Conservation (phyloP, 1,140 invertebrate species). For the Notospermus geniculatus region DNA sequence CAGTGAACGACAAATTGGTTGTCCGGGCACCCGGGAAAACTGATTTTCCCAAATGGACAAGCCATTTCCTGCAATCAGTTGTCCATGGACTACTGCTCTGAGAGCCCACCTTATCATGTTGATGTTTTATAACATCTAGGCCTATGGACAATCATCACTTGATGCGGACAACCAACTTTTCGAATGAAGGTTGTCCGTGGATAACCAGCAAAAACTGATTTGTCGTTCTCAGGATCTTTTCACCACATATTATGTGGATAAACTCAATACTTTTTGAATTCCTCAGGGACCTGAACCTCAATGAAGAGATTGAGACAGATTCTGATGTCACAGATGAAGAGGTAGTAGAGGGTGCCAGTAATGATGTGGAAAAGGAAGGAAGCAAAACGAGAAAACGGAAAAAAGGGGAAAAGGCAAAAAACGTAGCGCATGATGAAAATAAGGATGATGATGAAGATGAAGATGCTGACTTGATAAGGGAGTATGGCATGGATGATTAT, state of each 20-base stretch:
- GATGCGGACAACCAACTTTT: neutral
- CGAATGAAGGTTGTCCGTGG: neutral
- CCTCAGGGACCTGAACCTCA: constrained; percentile 8
- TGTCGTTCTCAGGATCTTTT: neutral
- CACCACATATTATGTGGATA: too few relatives aligned
- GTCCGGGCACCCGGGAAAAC: too few relatives aligned
- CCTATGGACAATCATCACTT: too few relatives aligned
- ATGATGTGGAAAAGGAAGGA: constrained; percentile 25
- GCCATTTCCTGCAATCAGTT: too few relatives aligned
- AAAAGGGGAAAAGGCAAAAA: constrained; percentile 52
- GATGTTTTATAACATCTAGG: neutral
- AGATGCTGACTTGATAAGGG: constrained; percentile 38
- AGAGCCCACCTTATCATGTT: too few relatives aligned
- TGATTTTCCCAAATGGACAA: too few relatives aligned
- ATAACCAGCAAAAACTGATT: neutral
- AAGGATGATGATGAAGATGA: constrained; percentile 20
- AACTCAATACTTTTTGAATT: constrained; percentile 5
- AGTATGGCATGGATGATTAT: constrained; percentile 64
- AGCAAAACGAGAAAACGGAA: constrained; percentile 57
- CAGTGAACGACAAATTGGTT: too few relatives aligned
- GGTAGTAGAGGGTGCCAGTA: constrained; percentile 10
- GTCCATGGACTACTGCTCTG: too few relatives aligned
- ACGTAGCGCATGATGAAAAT: constrained; percentile 26
- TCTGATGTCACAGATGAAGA: neutral
- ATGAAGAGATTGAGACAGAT: neutral